Base-by-base conservation (phyloP, 2,113 vertebrate species). In the Gopherus flavomarginatus region DNA sequence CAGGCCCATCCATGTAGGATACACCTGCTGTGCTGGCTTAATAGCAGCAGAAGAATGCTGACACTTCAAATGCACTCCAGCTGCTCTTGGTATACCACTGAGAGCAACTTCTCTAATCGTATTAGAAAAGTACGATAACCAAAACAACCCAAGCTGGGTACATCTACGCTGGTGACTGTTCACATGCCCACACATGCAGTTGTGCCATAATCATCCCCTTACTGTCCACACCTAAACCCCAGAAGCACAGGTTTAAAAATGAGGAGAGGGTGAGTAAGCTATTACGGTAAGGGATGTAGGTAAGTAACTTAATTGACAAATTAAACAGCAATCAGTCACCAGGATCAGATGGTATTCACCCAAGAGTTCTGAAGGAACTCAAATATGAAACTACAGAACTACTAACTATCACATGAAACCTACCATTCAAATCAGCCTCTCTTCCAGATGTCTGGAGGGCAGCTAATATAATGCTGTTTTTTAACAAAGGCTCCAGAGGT, bases 71-170 rank as follows among this genome's bases (percentile, higher is more conserved):
- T 35, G 59, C 81, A 1, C 78, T 83, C 83, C 83, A 54, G 89
- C 87, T 85, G 42, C 1, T 92, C 90, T 42, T 80, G 92, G 52
- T 19, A 0, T 38, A 49, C n/a, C 82, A 31, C 69, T 0, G 0
- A 78, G 83, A 49, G n/a, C 5, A 16, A 9, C 1, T 0, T 5
- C 79, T 87, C 17, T 35, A 78, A 59, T 47, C 5, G 0, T 3
- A 44, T 31, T 65, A 53, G 89, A 31, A 42, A 81, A 94, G 54
- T 4, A 27, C 57, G 69, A 9, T 38, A 9, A 49, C 56, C 53
- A 21, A 65, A 57, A 59, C 65, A 81, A 57, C 65, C 35, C 19
- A 22, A 2, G 35, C n/a, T 11, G 21, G 65, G 35, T 38, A 72
- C n/a, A 72, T 22, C 65, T 22, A 22, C n/a, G 2, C 17, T 38